Evolutionary conservation across 2,113 vertebrate species (phyloP).

Genomic region (Donacobius atricapilla): DNA sequence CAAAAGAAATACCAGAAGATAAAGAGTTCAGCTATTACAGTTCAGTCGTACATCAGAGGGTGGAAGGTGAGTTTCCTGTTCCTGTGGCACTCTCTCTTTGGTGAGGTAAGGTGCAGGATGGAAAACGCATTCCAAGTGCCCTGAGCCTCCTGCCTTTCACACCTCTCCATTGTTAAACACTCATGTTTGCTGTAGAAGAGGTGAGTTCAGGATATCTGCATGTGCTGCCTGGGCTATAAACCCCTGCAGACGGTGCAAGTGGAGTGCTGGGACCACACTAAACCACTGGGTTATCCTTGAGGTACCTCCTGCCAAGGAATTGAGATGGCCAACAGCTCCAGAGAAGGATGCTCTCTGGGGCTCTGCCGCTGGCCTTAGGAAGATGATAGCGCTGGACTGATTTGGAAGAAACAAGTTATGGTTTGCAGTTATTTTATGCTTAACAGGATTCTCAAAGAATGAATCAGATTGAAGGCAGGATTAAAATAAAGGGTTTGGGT

Average conservation of each 20-base stretch:
- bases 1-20: constrained; percentile 87
- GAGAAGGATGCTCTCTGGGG: background rate
- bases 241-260: rapidly evolving
- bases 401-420: background rate
- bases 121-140: background rate
- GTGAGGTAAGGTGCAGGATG: background rate
- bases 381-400: rapidly evolving
- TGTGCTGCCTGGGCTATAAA: background rate
- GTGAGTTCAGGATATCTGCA: background rate
- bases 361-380: background rate
- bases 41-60: constrained; percentile 93
- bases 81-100: rapidly evolving
- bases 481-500: background rate
- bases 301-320: background rate
- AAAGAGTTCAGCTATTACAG: constrained; percentile 83
- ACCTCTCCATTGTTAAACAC: background rate
- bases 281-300: background rate
- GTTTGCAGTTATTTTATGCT: background rate
- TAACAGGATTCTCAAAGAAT: background rate
- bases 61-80: constrained; percentile 87
- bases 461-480: background rate
- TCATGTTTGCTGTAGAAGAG: rapidly evolving
- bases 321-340: background rate
- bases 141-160: background rate
- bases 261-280: background rate